Percentiles rank a stretch among this genome's conserved stretches.
Conservation (phyloP, 2,797 vertebrate genomes). For the Buceros bicornis region DNA sequence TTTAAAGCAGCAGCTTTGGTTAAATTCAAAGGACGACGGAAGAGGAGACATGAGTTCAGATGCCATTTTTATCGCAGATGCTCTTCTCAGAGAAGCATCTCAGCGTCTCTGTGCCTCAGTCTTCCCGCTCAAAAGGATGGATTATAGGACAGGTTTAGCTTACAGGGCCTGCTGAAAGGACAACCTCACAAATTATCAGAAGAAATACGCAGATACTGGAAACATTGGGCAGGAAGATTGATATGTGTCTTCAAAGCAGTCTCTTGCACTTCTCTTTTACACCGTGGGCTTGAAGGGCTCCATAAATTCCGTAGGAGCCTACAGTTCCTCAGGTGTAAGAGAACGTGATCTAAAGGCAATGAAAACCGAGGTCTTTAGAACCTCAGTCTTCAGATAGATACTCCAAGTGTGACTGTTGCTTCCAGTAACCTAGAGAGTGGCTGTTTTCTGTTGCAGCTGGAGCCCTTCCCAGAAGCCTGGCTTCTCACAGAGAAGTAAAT, state of each 20-base stretch:
- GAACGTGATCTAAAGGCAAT: background rate
- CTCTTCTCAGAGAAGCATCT: background rate
- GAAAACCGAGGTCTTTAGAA: background rate
- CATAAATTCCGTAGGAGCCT: background rate
- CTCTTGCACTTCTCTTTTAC: background rate
- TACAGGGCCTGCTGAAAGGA: background rate
- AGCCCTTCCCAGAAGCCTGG: background rate
- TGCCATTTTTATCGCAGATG: background rate
- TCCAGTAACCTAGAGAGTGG: accelerated
- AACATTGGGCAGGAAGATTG: background rate
- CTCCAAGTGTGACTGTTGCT: background rate
- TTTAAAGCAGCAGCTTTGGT: background rate
- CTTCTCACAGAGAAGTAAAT: background rate
- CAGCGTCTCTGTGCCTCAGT: background rate
- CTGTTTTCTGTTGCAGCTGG: accelerated
- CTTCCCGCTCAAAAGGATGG: background rate
- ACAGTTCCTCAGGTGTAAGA: background rate
- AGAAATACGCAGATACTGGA: accelerated
- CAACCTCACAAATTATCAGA: background rate
- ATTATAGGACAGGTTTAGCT: background rate
- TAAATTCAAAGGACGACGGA: background rate
- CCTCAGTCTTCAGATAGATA: background rate
- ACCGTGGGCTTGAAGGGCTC: accelerated
- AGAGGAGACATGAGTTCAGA: background rate
- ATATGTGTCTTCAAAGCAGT: background rate